These are phyloP conservation scores for Drosophila quinaria DNA, from an alignment of 2,888 invertebrate genomes.

Conservation along the genomic window DNA sequence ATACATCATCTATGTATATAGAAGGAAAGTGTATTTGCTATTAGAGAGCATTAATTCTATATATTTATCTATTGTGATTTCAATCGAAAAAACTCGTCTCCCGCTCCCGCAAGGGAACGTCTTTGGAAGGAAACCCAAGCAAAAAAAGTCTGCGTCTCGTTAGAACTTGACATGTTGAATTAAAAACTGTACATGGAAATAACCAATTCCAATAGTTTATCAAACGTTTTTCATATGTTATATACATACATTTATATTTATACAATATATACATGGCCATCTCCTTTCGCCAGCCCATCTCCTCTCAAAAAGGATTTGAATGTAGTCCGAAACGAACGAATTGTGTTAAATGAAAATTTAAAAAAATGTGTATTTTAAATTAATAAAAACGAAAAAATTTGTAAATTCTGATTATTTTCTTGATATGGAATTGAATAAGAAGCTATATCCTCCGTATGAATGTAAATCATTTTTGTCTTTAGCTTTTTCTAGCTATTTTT, in stretches of 20 bases:
- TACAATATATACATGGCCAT: conserved; percentile 62
- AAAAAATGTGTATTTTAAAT: conserved; percentile 55
- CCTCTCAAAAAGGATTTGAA: conserved; percentile 30
- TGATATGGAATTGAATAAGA: background rate
- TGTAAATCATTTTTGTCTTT: too few species aligned
- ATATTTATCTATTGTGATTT: conserved; percentile 68
- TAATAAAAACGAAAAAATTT: conserved; percentile 59
- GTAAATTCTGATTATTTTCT: background rate
- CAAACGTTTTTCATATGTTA: conserved; percentile 62
- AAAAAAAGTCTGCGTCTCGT: conserved; percentile 71
- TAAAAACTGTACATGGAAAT: conserved; percentile 41
- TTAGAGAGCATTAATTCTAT: conserved; percentile 31
- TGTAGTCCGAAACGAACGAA: conserved; percentile 70
- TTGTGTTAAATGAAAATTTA: conserved; percentile 58
- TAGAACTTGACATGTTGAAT: conserved; percentile 72
- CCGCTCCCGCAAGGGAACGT: conserved; percentile 45
- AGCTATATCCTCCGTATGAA: background rate
- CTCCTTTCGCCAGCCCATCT: conserved; percentile 47
- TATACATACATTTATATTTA: conserved; percentile 38
- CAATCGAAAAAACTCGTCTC: conserved; percentile 72
- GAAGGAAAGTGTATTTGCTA: conserved; percentile 28
- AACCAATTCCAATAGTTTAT: conserved; percentile 58
- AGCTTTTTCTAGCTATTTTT: too few species aligned
- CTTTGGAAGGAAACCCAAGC: conserved; percentile 61
- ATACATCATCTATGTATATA: conserved; percentile 40